Evolutionary conservation across 1,140 invertebrate genomes (phyloP).

Genomic region (Zaprionus inermis): DNA sequence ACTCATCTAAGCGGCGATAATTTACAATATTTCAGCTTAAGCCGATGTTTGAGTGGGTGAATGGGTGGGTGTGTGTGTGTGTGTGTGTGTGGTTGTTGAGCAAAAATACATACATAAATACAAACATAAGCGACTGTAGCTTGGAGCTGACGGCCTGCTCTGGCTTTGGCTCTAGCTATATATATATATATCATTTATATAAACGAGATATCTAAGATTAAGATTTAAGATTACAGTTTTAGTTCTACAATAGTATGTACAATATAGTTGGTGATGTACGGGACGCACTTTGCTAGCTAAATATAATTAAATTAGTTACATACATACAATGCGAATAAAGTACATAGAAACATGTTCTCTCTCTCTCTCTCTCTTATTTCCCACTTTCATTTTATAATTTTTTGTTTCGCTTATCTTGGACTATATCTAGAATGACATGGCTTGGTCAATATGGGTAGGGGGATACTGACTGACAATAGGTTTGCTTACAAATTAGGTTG

Average conservation of each 20-base stretch:
- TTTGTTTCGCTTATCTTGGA: background rate
- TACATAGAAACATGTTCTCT: background rate
- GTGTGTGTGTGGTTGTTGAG: conserved; percentile 34
- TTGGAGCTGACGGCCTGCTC: conserved; percentile 32
- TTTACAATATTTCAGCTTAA: background rate
- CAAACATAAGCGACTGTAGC: conserved; percentile 27
- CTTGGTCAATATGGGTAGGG: conserved; percentile 49
- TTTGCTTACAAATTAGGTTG: conserved; percentile 24
- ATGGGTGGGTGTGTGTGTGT: conserved; percentile 10
- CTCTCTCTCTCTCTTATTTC: background rate
- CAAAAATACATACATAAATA: conserved; percentile 39
- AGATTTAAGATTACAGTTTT: conserved; percentile 8
- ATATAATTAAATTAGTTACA: conserved; percentile 13
- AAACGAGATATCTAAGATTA: conserved; percentile 3
- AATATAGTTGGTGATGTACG: conserved; percentile 12
- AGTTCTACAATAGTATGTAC: conserved; percentile 18
- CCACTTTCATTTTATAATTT: background rate
- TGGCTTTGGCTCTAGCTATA: conserved; percentile 37
- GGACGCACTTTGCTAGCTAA: conserved; percentile 31
- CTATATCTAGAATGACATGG: conserved; percentile 51
- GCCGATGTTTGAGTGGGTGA: background rate
- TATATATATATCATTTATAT: background rate
- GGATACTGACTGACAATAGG: conserved; percentile 28
- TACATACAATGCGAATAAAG: conserved; percentile 2
- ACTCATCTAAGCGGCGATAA: background rate